phyloP scores from a whole-genome alignment of 2,888 invertebrate species.

The Dyspetes luteomarginatus region DNA sequence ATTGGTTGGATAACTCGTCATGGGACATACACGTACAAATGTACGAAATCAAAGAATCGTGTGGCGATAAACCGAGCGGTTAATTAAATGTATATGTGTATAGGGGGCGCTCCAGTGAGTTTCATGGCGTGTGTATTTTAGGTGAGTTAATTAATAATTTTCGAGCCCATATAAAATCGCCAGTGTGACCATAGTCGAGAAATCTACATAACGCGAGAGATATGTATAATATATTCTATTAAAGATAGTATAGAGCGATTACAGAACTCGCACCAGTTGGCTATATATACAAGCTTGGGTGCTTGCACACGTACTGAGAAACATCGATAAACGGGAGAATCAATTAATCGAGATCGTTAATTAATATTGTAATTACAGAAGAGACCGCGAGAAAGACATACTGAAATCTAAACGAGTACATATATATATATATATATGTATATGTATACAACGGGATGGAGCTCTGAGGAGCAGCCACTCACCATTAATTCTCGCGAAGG shows the following conservation, averaged over 20 bases:
- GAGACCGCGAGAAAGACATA: slow-evolving; percentile 50
- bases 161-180: slow-evolving; percentile 8
- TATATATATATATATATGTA: background rate
- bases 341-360: slow-evolving; percentile 75
- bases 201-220: slow-evolving; percentile 32
- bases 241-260: slow-evolving; percentile 23
- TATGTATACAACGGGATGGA: background rate
- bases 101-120: background rate
- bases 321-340: slow-evolving; percentile 70
- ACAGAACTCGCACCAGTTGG: slow-evolving; percentile 36
- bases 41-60: slow-evolving; percentile 47
- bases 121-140: slow-evolving; percentile 22
- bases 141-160: slow-evolving; percentile 50
- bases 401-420: slow-evolving; percentile 5
- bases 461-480: background rate
- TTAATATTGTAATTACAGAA: slow-evolving; percentile 77
- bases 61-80: slow-evolving; percentile 33
- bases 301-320: slow-evolving; percentile 36
- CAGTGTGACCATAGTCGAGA: slow-evolving; percentile 7
- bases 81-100: slow-evolving; percentile 38
- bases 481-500: slow-evolving; percentile 74
- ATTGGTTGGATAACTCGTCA: slow-evolving; percentile 35
- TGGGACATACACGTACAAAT: slow-evolving; percentile 1
- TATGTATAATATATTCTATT: slow-evolving; percentile 21
- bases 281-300: slow-evolving; percentile 12